Evolutionary conservation across 2,797 vertebrate species (phyloP).

Genomic region (Pseudochaenichthys georgianus): DNA sequence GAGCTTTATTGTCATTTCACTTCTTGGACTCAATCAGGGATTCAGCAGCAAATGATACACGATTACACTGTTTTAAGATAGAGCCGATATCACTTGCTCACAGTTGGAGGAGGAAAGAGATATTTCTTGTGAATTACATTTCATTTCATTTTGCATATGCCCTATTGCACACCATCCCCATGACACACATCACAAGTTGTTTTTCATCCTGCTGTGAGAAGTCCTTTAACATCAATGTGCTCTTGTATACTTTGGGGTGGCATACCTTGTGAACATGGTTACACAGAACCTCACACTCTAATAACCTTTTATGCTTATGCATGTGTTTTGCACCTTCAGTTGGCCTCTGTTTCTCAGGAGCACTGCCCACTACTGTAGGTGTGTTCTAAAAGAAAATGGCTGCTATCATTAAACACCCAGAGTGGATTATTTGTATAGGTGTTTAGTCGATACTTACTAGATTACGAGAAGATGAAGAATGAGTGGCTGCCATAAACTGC

Average conservation of each 20-base stretch:
- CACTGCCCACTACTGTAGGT: constrained; percentile 47
- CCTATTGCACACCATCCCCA: constrained; percentile 56
- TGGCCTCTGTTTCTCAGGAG: constrained; percentile 35
- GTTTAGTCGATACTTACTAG: constrained; percentile 68
- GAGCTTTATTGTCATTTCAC: constrained; percentile 66
- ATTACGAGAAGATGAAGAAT: constrained; percentile 55
- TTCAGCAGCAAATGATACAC: constrained; percentile 71
- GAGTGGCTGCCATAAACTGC: constrained; percentile 35
- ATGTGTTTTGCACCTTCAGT: constrained; percentile 36
- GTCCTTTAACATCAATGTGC: constrained; percentile 33
- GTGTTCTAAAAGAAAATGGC: constrained; percentile 62
- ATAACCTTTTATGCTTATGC: constrained; percentile 4
- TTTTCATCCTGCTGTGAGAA: constrained; percentile 26
- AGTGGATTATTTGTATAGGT: constrained; percentile 65
- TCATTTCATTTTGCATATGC: constrained; percentile 60
- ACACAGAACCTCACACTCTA: constrained; percentile 28
- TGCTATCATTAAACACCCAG: constrained; percentile 60
- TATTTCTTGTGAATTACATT: constrained; percentile 82
- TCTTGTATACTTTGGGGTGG: constrained; percentile 35
- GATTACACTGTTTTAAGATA: constrained; percentile 59
- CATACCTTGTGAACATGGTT: constrained; percentile 14
- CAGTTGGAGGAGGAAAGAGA: constrained; percentile 59
- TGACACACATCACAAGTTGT: constrained; percentile 28
- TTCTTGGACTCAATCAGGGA: constrained; percentile 59
- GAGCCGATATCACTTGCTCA: constrained; percentile 65